Conservation (phyloP, 2,797 vertebrate genomes). For the Aratinga solstitialis region DNA sequence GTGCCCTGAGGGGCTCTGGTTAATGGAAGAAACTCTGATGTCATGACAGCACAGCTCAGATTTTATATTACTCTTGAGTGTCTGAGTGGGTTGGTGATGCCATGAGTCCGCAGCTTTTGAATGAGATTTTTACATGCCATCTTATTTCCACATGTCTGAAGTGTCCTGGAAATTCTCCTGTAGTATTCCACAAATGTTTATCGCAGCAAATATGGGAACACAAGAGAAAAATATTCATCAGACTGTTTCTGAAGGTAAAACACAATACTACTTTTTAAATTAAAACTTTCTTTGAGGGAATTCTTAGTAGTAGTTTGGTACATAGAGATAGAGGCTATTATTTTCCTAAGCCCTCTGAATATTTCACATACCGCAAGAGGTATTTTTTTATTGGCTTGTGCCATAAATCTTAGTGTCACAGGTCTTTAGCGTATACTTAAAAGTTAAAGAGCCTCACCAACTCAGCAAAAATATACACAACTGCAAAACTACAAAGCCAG, state of each 20-base stretch:
- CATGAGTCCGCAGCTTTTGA: background rate
- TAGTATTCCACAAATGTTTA: background rate
- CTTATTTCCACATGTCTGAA: background rate
- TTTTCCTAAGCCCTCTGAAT: conserved; percentile 37
- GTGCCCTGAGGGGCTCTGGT: background rate
- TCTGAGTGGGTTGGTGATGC: background rate
- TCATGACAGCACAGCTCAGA: background rate
- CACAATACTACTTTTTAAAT: background rate
- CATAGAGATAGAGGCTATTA: background rate
- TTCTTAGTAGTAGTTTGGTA: background rate
- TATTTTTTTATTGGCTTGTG: conserved; percentile 17
- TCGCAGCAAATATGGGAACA: background rate
- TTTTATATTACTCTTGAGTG: background rate
- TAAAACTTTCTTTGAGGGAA: background rate
- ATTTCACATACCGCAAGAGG: conserved; percentile 18
- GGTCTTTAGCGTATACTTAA: conserved; percentile 12
- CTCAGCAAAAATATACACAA: background rate
- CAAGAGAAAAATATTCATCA: background rate
- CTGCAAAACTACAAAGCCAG: background rate
- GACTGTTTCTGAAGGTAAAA: background rate
- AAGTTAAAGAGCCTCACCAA: background rate
- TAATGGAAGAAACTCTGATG: background rate
- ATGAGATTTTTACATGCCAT: background rate
- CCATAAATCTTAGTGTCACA: conserved; percentile 23
- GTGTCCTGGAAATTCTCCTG: background rate